Base-by-base conservation (phyloP, 2,797 vertebrate genomes). In the Psittacula echo region DNA sequence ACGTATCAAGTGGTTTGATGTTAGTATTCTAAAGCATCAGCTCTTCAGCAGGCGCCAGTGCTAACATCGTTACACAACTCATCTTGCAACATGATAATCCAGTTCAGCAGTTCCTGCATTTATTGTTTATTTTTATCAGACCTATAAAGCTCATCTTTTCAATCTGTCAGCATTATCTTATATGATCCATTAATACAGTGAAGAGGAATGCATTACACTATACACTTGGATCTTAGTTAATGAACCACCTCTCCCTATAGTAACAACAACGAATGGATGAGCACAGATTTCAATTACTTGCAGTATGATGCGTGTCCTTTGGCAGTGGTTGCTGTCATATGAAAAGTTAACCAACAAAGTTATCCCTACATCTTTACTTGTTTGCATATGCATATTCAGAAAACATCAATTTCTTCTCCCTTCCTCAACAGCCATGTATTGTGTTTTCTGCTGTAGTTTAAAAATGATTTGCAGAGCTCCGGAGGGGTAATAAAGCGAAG, bases 101-200 rank as follows among this genome's bases (percentile, higher is more conserved):
- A 83, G 58, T 94, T 93, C 84, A 87, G 67, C 66, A 74, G 71
- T 9, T 73, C 64, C 84, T 87, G 89, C 86, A 64, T 94, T 87
- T 91, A 82, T 93, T 96, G 47, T 90, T 96, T 96, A 89, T 90
- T 97, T 97, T 97, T 89, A 87, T 91, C 96, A 87, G 95, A 90
- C 76, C 51, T 89, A 68, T 79, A 88, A 92, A 97, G 90, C 84
- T 97, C 78, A 93, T 97, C 94, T 97, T 97, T 93, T 95, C 94
- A 79, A 86, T 97, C 93, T 95, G 90, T 87, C 78, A 95, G 14
- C 75, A 42, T 94, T 95, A 74, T 87, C 92, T 79, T 96, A n/a
- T 14, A 4, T 67, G 71, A 94, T 95, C 68, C 73, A 65, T 91
- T 96, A 93, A 95, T 96, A 82, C 66, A 87, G 22, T 75, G 91